These are phyloP conservation scores for Scomberomorus guttatus DNA, from an alignment of 2,797 vertebrate genomes.

Conservation along the genomic window DNA sequence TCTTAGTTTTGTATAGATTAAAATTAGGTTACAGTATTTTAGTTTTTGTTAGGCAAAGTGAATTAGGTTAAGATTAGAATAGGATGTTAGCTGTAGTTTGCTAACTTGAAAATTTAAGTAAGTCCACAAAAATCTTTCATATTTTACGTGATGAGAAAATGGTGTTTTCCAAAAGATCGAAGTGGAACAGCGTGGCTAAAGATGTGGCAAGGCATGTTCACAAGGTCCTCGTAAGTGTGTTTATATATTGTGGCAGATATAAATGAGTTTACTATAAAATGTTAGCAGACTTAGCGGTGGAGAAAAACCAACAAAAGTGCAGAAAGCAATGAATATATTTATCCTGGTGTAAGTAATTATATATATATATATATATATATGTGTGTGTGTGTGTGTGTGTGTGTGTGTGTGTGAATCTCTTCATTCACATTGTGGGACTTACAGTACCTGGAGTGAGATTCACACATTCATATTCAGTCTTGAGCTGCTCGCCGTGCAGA, in stretches of 20 bases:
- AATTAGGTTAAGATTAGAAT: neutral
- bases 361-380: neutral
- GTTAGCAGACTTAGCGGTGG: neutral
- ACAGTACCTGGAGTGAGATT: neutral
- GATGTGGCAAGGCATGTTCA: neutral
- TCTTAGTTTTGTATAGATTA: neutral
- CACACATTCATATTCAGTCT: neutral
- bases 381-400: no score
- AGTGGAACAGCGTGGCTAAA: neutral
- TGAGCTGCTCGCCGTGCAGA: neutral
- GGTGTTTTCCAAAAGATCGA: neutral
- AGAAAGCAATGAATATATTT: neutral
- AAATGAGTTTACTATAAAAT: conserved; percentile 8
- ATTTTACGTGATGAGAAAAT: neutral
- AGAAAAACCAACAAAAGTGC: neutral
- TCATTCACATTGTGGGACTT: neutral
- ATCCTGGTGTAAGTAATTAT: neutral
- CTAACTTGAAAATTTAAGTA: neutral
- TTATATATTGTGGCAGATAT: neutral
- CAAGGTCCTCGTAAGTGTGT: neutral
- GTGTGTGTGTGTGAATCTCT: no score
- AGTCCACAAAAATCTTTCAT: neutral
- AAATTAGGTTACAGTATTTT: neutral
- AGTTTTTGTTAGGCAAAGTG: neutral
- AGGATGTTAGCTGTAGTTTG: neutral